These are phyloP conservation scores for Drosophila cognata DNA, from an alignment of 2,888 invertebrate genomes.

Conservation along the genomic window DNA sequence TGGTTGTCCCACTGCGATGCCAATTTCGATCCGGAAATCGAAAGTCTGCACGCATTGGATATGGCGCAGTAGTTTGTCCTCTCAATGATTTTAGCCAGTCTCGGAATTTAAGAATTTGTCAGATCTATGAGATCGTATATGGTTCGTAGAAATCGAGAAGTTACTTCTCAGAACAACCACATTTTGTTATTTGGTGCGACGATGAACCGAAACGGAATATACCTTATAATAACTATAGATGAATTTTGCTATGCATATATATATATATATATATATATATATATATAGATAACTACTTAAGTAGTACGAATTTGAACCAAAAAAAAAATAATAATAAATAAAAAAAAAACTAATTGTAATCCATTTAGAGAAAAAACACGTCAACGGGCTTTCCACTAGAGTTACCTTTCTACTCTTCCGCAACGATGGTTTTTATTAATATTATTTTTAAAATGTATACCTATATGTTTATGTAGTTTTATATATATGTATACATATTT, in stretches of 20 bases:
- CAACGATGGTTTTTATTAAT: slow-evolving; percentile 52
- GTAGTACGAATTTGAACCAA: slow-evolving; percentile 38
- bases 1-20: slow-evolving; percentile 88
- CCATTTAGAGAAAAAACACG: slow-evolving; percentile 36
- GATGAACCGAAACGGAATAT: slow-evolving; percentile 26
- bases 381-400: slow-evolving; percentile 78
- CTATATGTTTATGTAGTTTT: slow-evolving; percentile 45
- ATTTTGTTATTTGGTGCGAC: slow-evolving; percentile 23
- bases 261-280: slow-evolving; percentile 2
- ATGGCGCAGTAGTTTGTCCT: slow-evolving; percentile 55
- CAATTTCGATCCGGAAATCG: slow-evolving; percentile 83
- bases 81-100: slow-evolving; percentile 10
- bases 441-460: slow-evolving; percentile 1
- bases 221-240: slow-evolving; percentile 27
- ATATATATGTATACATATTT: slow-evolving; percentile 34
- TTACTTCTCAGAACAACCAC: slow-evolving; percentile 29
- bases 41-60: slow-evolving; percentile 80
- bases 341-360: slow-evolving; percentile 23
- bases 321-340: not conserved
- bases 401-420: slow-evolving; percentile 79
- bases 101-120: slow-evolving; percentile 49
- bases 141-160: slow-evolving; percentile 26
- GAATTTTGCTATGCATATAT: slow-evolving; percentile 50
- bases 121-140: slow-evolving; percentile 37
- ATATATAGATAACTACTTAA: slow-evolving; percentile 4